Conservation (phyloP, 2,888 invertebrate species). For the Thymelicus lineola region DNA sequence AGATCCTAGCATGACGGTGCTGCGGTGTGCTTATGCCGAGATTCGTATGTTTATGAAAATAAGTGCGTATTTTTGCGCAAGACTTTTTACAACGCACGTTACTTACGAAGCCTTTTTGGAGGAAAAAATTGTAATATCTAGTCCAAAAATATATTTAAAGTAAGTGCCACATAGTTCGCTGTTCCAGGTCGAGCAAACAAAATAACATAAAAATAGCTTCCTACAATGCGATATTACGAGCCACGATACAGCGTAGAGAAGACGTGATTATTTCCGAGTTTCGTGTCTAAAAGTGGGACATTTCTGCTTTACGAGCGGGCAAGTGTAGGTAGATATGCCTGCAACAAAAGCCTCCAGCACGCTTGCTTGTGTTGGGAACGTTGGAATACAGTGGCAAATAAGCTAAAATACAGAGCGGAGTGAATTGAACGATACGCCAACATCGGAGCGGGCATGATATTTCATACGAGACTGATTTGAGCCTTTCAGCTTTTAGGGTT, state of each 20-base stretch:
- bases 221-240: neutral
- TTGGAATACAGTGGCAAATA: conserved; percentile 36
- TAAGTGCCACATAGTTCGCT: neutral
- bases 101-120: neutral
- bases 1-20: neutral
- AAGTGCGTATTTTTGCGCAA: neutral
- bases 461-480: conserved; percentile 34
- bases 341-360: conserved; percentile 23
- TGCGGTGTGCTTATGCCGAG: neutral
- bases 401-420: conserved; percentile 35
- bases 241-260: conserved; percentile 15
- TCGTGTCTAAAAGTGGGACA: conserved; percentile 32
- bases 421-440: conserved; percentile 33
- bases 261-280: conserved; percentile 29
- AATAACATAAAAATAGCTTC: neutral
- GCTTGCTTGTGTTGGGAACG: conserved; percentile 4
- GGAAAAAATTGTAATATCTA: neutral
- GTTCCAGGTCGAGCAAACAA: neutral
- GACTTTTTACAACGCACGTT: neutral
- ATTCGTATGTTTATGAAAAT: neutral
- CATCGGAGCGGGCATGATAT: conserved; percentile 34
- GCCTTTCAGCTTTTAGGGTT: conserved; percentile 24
- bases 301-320: conserved; percentile 28
- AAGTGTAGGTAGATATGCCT: conserved; percentile 24
- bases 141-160: conserved; percentile 2